A percentile compares a stretch with the other conserved stretches of the same genome.
Conservation (phyloP, 2,888 invertebrate genomes). For the Zhengitettix transpicula region DNA sequence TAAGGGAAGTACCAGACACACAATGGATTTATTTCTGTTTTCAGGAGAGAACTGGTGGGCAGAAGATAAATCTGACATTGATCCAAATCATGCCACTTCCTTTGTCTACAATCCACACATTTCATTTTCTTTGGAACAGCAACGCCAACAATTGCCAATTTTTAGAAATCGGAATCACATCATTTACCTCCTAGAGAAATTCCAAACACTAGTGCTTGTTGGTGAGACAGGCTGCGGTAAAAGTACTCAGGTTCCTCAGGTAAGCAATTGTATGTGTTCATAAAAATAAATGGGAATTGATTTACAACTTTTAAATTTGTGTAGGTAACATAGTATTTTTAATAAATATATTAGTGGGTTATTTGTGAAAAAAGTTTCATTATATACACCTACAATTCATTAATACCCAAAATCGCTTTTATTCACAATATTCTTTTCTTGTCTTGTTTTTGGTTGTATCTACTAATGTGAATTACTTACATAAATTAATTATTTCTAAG, state of each 20-base stretch:
- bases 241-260: conserved; percentile 90
- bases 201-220: conserved; percentile 71
- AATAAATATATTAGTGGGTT: too few species aligned
- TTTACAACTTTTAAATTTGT: neutral
- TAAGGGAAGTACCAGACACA: too few species aligned
- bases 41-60: conserved; percentile 14
- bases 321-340: too few species aligned
- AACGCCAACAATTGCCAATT: conserved; percentile 73
- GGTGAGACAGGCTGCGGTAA: conserved; percentile 96
- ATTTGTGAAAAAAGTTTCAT: neutral
- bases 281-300: neutral
- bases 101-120: conserved; percentile 76
- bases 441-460: too few species aligned
- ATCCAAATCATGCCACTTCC: conserved; percentile 36
- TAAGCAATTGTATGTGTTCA: conserved; percentile 26
- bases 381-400: neutral
- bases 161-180: conserved; percentile 74
- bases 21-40: neutral
- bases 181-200: conserved; percentile 74
- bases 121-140: conserved; percentile 66
- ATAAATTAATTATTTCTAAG: too few species aligned
- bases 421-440: too few species aligned
- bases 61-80: conserved; percentile 34
- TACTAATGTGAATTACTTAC: too few species aligned
- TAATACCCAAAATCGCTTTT: too few species aligned